Evolutionary conservation across 2,888 invertebrate species (phyloP), one percentile per base, ranked within the genome.

Genomic region (Netelia fuscicornis): DNA sequence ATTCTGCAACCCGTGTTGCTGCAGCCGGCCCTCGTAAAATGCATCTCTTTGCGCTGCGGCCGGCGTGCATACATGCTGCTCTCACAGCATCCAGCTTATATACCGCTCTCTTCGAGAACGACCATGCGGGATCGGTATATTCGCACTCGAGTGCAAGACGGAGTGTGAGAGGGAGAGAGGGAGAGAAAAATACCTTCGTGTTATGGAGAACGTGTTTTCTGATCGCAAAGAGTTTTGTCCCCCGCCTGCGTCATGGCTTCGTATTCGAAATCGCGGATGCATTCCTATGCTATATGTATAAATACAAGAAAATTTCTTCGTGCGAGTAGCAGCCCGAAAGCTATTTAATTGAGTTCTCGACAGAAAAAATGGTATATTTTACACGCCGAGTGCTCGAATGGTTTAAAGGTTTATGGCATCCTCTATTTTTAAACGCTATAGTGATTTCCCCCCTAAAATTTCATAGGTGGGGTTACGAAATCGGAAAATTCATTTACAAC

Each of bases 21-120:
- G 72, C 85, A 85, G 71, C 83, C 77, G 83, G 77, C 76, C 67
- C 83, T 83, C 85, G 76, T 86, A 83, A 83, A 86, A 76, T 81
- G 76, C 82, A 52, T 67, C 65, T 56, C 74, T 74, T 65, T 72
- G 64, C 75, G 74, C 71, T 74, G 60, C 52, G 23, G 17, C 60
- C 54, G 37, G 54, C 20, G 25, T 65, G 67, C 64, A 58, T 60
- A 30, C 52, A 42, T 10, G 30, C 62, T 62, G 48, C 72, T 60
- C 64, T 42, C 64, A 2, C 37, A 13, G 13, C 10, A 48, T 48
- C 48, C 48, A 10, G 48, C 48, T 48, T 48, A 70, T 65, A 67
- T 20, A 67, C 44, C 67, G 44, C 48, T 56, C 64, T 56, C 20
- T 52, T 11, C 52, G 79, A 42, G 79, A 44, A 23, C 75, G 44